Conservation (phyloP, 37 sponge, comb jelly and placozoan genomes). For the Crambe crambe region DNA sequence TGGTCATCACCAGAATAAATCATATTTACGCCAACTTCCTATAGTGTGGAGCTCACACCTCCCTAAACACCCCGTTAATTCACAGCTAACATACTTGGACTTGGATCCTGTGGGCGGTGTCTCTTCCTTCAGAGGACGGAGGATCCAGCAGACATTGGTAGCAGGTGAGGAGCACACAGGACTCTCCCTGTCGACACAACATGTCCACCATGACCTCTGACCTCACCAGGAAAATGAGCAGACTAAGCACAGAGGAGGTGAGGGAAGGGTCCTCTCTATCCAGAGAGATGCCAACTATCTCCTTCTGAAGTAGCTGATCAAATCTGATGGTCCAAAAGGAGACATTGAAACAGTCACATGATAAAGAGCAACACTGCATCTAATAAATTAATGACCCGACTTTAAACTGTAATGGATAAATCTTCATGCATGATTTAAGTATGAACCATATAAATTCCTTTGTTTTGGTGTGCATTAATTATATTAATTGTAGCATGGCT, state of each 20-base stretch:
- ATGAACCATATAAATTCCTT: too few relatives aligned
- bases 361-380: not conserved
- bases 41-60: too few relatives aligned
- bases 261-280: conserved; percentile 43
- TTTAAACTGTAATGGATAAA: not conserved
- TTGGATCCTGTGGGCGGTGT: not conserved
- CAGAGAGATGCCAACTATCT: conserved; percentile 17
- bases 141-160: conserved; percentile 42
- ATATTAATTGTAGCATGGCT: too few relatives aligned
- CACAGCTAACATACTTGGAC: conserved; percentile 5
- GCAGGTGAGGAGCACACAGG: conserved; percentile 37
- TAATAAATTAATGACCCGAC: not conserved
- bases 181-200: conserved; percentile 14
- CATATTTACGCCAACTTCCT: too few relatives aligned
- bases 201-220: conserved; percentile 3
- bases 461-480: too few relatives aligned
- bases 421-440: too few relatives aligned
- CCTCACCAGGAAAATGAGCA: conserved; percentile 22
- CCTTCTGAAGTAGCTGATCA: conserved; percentile 10
- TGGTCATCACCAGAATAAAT: too few relatives aligned
- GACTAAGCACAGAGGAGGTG: conserved; percentile 13
- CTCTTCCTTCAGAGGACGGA: not conserved
- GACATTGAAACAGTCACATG: not conserved
- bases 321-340: too few relatives aligned
- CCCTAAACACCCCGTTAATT: too few relatives aligned